Conservation (phyloP, 2,888 invertebrate species). For the Tryphoninae sp. region DNA sequence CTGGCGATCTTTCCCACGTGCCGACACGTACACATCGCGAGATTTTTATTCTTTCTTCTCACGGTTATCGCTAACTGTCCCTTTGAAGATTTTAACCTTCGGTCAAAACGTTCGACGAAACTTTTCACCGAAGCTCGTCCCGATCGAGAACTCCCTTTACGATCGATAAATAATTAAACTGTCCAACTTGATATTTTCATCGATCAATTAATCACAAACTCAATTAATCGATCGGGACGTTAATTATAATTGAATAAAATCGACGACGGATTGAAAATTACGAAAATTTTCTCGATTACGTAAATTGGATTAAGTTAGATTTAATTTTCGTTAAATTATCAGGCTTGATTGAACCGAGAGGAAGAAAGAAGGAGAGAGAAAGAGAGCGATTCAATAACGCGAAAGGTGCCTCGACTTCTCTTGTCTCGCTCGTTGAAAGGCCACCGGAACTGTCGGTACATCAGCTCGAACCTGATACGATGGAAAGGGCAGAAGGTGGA, state of each 20-base stretch:
- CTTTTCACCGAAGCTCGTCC: constrained; percentile 25
- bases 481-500: constrained; percentile 9
- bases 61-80: constrained; percentile 20
- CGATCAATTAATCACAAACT: too few species aligned
- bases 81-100: constrained; percentile 14
- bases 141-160: neutral
- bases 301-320: too few species aligned
- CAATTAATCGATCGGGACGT: too few species aligned
- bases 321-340: too few species aligned
- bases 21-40: neutral
- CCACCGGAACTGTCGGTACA: neutral
- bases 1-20: constrained; percentile 4
- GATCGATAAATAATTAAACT: neutral
- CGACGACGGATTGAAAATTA: too few species aligned
- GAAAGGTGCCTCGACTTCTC: constrained; percentile 13
- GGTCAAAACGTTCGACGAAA: too few species aligned
- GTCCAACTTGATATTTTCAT: too few species aligned
- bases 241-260: too few species aligned
- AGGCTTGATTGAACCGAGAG: too few species aligned
- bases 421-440: constrained; percentile 25
- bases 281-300: too few species aligned
- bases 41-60: constrained; percentile 31
- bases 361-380: too few species aligned
- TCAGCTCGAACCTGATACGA: constrained; percentile 27
- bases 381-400: constrained; percentile 25